Evolutionary conservation across 2,888 invertebrate genomes (phyloP), one percentile per base, ranked within the genome.

Genomic region (Cotesia congregata): DNA sequence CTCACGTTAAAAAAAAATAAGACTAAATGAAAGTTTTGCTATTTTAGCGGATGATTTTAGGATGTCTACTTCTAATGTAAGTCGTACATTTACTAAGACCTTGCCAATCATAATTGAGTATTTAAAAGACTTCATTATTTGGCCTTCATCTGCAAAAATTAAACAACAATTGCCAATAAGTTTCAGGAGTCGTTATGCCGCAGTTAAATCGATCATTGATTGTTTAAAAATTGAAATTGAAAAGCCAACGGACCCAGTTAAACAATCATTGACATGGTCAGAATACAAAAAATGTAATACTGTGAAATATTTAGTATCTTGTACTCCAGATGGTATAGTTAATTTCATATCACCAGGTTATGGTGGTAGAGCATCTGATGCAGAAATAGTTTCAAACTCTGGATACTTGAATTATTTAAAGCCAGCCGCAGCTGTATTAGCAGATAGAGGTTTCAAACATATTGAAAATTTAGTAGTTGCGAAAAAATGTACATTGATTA

Each of bases 261-360:
- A 40, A 40, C 41, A 68, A 41, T 38, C 67, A 68, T 39, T 68
- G 5, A 68, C 67, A 3, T 68, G 40, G 85, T 85, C 86, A 1
- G 81, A 84, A 5, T 85, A 85, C 50, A 85, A 86, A 78, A 83
- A 84, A 64, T 80, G 82, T 72, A 86, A 87, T 72, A 86, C 86
- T 20, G 41, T 85, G 12, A 87, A 88, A 79, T 87, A 85, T 79
- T 78, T 87, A 65, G 78, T 85, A 50, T 82, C 80, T 60, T 81
- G 76, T 30, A 81, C 83, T 1, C 83, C 81, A 2, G 76, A 80
- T 83, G 78, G 85, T 2, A 72, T 83, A 0, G 80, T 83, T 17
- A 81, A 78, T 74, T 85, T 80, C 76, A 76, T 85, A 65, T 84
- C 84, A 41, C 67, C 75, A 6, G 50, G 82, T 2, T 82, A 72